These are phyloP conservation scores for Anneissia japonica DNA, from an alignment of 35 echinoderm and acorn worm genomes.

Conservation along the genomic window DNA sequence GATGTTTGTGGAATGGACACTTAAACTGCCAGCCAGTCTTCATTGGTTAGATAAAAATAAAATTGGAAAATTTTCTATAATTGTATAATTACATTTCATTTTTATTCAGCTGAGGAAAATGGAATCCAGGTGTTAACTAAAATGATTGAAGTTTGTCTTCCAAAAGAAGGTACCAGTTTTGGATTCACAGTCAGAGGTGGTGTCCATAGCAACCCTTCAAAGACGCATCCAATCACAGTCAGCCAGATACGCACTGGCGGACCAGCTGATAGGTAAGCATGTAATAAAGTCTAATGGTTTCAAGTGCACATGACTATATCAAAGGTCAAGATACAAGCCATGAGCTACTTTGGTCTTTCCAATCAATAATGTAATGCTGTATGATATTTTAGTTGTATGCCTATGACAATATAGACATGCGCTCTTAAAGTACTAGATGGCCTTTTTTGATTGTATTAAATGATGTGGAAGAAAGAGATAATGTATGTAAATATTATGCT, in stretches of 20 bases:
- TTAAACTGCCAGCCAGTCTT: too few species aligned
- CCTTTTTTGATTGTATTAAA: too few species aligned
- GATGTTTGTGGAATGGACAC: too few species aligned
- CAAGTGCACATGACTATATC: background rate
- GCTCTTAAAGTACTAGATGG: too few species aligned
- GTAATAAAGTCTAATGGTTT: background rate
- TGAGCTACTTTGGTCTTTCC: background rate
- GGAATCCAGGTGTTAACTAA: constrained; percentile 60
- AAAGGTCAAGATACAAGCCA: background rate
- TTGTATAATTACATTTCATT: too few species aligned
- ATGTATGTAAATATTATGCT: too few species aligned
- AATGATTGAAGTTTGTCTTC: constrained; percentile 64
- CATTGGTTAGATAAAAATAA: too few species aligned
- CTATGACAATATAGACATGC: too few species aligned
- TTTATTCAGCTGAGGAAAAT: constrained; percentile 61
- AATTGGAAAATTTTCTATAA: too few species aligned
- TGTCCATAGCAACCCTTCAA: constrained; percentile 55
- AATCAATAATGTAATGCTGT: background rate
- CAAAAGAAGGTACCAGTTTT: constrained; percentile 70
- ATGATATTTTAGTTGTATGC: too few species aligned
- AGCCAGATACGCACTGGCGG: constrained; percentile 87
- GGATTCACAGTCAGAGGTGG: constrained; percentile 91
- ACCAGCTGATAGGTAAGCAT: constrained; percentile 80
- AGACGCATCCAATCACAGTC: constrained; percentile 66
- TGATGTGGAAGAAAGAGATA: too few species aligned